phyloP scores from a whole-genome alignment of 2,113 vertebrate species.

The Myiagra hebetior region DNA sequence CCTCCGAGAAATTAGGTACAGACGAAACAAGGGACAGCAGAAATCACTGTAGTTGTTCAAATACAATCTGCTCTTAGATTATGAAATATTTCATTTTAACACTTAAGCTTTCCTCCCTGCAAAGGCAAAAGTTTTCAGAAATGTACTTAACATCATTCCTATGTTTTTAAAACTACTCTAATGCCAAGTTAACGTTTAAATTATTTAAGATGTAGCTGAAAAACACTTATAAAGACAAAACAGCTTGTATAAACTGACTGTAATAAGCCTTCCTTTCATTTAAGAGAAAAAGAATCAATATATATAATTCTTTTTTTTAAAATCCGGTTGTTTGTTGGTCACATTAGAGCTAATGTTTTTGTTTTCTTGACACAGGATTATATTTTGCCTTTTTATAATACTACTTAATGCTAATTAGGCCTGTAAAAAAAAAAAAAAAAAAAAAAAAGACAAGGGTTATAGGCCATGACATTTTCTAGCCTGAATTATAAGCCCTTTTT shows the following conservation, averaged over 20 bases:
- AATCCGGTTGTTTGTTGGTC: not conserved
- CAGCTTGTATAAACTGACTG: not conserved
- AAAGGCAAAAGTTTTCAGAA: constrained; percentile 19
- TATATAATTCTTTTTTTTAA: not conserved
- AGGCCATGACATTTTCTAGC: not conserved
- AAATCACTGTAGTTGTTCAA: constrained; percentile 68
- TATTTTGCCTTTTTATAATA: not conserved
- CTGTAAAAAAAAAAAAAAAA: not conserved
- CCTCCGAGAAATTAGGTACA: constrained; percentile 66
- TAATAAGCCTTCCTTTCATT: not conserved
- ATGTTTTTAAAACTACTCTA: not conserved
- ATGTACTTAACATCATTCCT: not conserved
- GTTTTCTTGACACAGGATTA: not conserved
- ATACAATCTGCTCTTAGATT: constrained; percentile 64
- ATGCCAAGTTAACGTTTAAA: not conserved
- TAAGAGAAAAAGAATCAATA: not conserved
- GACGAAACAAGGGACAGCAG: constrained; percentile 60
- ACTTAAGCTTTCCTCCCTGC: constrained; percentile 17
- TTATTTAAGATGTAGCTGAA: not conserved
- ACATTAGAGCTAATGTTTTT: not conserved
- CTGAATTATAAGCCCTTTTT: not conserved
- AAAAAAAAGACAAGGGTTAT: not conserved
- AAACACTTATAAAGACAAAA: not conserved
- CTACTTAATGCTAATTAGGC: not conserved
- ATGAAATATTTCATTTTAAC: not conserved